Conservation (phyloP, 1,140 invertebrate species). For the Trachymyrmex septentrionalis region DNA sequence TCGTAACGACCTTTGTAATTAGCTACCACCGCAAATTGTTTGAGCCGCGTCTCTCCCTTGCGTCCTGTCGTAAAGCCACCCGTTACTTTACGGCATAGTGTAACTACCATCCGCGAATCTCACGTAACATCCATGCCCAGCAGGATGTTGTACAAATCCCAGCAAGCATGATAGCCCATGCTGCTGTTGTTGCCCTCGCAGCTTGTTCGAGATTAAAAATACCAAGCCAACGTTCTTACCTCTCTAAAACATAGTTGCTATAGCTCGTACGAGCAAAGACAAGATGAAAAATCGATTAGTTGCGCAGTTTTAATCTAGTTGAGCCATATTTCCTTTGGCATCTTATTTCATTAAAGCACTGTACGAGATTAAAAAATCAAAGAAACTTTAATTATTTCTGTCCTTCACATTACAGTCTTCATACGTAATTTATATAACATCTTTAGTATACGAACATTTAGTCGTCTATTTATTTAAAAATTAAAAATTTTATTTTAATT, state of each 20-base stretch:
- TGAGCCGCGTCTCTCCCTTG: constrained; percentile 28
- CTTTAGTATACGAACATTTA: background rate
- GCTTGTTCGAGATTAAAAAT: constrained; percentile 50
- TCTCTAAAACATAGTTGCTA: background rate
- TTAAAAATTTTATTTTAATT: background rate
- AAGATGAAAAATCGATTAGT: constrained; percentile 35
- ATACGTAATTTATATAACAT: background rate
- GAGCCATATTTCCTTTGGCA: background rate
- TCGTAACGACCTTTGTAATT: constrained; percentile 79
- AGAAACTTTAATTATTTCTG: background rate
- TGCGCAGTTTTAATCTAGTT: background rate
- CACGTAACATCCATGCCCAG: constrained; percentile 23
- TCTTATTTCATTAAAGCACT: background rate
- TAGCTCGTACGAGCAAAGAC: background rate
- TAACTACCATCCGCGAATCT: constrained; percentile 21
- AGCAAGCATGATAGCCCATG: background rate
- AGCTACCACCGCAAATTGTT: constrained; percentile 76
- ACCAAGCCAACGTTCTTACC: constrained; percentile 27
- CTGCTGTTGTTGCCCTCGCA: constrained; percentile 22
- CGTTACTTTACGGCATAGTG: constrained; percentile 14
- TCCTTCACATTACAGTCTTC: no score
- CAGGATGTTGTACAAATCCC: constrained; percentile 48
- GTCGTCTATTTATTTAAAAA: background rate
- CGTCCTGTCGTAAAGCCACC: constrained; percentile 49
- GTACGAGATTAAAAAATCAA: background rate